These are phyloP conservation scores for Pyrrhosoma nymphula DNA, from an alignment of 2,888 invertebrate genomes.

Conservation along the genomic window DNA sequence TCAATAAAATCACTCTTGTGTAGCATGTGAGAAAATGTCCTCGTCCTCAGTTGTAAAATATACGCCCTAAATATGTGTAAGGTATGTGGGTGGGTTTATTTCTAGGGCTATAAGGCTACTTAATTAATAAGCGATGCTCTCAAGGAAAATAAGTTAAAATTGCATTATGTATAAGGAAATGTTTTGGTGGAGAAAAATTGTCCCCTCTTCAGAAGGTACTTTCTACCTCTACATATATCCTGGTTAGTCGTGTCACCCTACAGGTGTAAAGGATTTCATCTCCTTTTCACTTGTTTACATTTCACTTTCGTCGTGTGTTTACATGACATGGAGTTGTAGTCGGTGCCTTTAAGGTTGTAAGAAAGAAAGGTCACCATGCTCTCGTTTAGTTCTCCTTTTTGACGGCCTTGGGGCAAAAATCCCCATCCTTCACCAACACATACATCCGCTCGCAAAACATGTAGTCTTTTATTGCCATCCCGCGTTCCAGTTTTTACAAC, in stretches of 20 bases:
- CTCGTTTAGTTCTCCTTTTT: neutral
- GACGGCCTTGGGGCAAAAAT: conserved; percentile 41
- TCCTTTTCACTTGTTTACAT: neutral
- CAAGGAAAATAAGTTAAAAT: no score
- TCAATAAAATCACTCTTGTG: no score
- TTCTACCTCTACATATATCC: neutral
- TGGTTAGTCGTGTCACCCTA: neutral
- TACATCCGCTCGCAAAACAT: neutral
- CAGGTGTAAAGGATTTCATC: neutral
- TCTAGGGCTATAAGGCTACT: no score
- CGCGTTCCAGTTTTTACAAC: conserved; percentile 22
- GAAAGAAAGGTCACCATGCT: neutral
- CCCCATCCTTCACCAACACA: neutral
- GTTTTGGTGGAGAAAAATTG: no score
- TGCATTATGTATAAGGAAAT: no score
- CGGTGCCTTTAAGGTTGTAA: neutral
- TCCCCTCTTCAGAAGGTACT: neutral
- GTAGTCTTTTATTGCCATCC: neutral
- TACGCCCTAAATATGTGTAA: no score
- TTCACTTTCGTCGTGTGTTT: neutral
- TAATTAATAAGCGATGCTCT: no score
- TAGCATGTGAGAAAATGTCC: no score
- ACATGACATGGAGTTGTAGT: neutral
- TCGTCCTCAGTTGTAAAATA: no score
- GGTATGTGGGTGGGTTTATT: no score